Evolutionary conservation across 2,113 vertebrate genomes (phyloP), one percentile per base, ranked within the genome.

Genomic region (Sorex araneus): DNA sequence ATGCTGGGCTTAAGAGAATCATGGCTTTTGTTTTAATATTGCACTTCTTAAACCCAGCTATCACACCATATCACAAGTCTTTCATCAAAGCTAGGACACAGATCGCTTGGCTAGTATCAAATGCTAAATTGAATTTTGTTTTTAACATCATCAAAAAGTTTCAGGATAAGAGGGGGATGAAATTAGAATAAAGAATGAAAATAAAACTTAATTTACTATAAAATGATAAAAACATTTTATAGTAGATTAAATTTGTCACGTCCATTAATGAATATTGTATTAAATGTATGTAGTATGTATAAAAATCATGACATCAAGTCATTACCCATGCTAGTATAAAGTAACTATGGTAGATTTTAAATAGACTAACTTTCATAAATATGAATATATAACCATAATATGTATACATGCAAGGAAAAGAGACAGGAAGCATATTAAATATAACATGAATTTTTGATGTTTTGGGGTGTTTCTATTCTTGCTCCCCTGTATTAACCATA

Each of bases 1-100:
- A 98, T 98, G 97, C 98, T 97, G 98, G 98, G 99, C 99, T 99
- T 99, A 99, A 99, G 99, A 98, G 97, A 96, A 97, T 98, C 99
- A 98, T 98, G 98, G 98, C 98, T 97, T 96, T 96, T 95, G 57
- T 87, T 96, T 97, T 99, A 96, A 94, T 99, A 88, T 99, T 10
- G 99, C 99, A 99, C 99, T 99, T 95, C 96, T 97, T 95, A 96
- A 98, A 99, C 99, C 99, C 93, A 97, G 98, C 98, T 97, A 98
- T 97, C 99, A 99, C 97, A 85, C 63, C 89, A 96, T 70, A 96
- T 97, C 96, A 95, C 97, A 97, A 97, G 95, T 95, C 96, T 96
- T 77, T 93, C 87, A 47, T 83, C 15, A 98, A 97, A 91, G 87
- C 97, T 91, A 98, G 95, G 97, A 96, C 67, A 97, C 89, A 34